Conservation (phyloP, 2,797 vertebrate genomes). For the Takifugu ocellatus region DNA sequence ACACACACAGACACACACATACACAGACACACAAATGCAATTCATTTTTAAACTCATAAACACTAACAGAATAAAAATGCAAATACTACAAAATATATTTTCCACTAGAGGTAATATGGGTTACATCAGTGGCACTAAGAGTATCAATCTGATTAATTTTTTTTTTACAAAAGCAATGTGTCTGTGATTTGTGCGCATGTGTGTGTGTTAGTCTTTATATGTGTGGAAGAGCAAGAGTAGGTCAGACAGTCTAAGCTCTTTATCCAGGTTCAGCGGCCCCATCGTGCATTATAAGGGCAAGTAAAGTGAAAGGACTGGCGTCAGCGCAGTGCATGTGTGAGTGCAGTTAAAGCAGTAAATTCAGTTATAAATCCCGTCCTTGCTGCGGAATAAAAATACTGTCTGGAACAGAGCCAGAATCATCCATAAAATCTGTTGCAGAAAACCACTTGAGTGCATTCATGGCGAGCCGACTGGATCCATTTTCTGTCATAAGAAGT, state of each 20-base stretch:
- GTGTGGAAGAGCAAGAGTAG: conserved; percentile 56
- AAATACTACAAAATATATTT: conserved; percentile 40
- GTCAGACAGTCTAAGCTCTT: conserved; percentile 81
- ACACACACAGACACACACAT: conserved; percentile 26
- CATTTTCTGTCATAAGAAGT: conserved; percentile 20
- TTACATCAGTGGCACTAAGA: conserved; percentile 53
- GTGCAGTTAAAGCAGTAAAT: conserved; percentile 49
- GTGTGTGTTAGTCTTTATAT: conserved; percentile 8
- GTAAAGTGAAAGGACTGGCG: conserved; percentile 64
- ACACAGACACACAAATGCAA: no score
- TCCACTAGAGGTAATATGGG: conserved; percentile 31
- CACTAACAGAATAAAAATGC: conserved; percentile 30
- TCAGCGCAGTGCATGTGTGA: conserved; percentile 64
- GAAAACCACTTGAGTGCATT: conserved; percentile 33
- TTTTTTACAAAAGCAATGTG: conserved; percentile 31
- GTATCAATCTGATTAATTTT: conserved; percentile 63
- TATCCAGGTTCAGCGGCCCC: conserved; percentile 69
- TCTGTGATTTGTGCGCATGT: conserved; percentile 21
- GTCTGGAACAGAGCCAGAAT: conserved; percentile 49
- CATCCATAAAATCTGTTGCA: conserved; percentile 36
- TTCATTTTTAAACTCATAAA: conserved; percentile 23
- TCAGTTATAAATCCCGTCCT: conserved; percentile 56
- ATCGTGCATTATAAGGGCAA: conserved; percentile 54
- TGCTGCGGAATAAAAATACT: conserved; percentile 42
- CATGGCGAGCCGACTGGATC: conserved; percentile 29